Conservation (phyloP, 2,888 invertebrate genomes). For the Schrankia costaestrigalis region DNA sequence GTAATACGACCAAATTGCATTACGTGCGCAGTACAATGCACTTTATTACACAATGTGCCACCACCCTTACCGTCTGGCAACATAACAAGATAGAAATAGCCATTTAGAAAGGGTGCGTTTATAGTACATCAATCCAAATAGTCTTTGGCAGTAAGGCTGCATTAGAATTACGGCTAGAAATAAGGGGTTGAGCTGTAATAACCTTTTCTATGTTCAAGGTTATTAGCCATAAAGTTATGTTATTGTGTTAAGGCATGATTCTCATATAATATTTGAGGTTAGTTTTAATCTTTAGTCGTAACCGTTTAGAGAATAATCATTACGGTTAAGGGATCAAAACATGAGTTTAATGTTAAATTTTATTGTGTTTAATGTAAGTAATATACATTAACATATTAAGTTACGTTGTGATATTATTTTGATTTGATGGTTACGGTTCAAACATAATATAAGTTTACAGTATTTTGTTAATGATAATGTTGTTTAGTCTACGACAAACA, state of each 20-base stretch:
- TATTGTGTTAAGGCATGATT: slow-evolving; percentile 23
- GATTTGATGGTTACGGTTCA: too few species aligned
- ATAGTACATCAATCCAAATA: slow-evolving; percentile 38
- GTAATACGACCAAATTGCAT: slow-evolving; percentile 19
- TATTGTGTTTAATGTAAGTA: slow-evolving; percentile 53
- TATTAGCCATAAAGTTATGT: slow-evolving; percentile 49
- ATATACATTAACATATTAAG: too few species aligned
- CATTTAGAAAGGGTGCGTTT: slow-evolving; percentile 53
- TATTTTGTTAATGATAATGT: too few species aligned
- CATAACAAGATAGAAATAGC: slow-evolving; percentile 52
- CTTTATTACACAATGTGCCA: slow-evolving; percentile 17
- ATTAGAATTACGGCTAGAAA: slow-evolving; percentile 52
- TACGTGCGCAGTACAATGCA: slow-evolving; percentile 12
- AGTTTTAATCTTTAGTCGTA: slow-evolving; percentile 70
- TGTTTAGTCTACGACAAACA: too few species aligned
- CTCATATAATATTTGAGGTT: slow-evolving; percentile 53
- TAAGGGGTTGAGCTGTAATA: slow-evolving; percentile 52
- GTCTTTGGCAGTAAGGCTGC: slow-evolving; percentile 45
- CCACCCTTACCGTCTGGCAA: slow-evolving; percentile 23
- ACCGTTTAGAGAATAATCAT: slow-evolving; percentile 77
- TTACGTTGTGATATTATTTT: too few species aligned
- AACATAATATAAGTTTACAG: too few species aligned
- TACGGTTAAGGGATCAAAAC: slow-evolving; percentile 66
- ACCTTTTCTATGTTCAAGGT: slow-evolving; percentile 40
- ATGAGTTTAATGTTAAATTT: slow-evolving; percentile 56